Base-by-base conservation (phyloP, 2,797 vertebrate genomes). In the Xenentodon cancila region DNA sequence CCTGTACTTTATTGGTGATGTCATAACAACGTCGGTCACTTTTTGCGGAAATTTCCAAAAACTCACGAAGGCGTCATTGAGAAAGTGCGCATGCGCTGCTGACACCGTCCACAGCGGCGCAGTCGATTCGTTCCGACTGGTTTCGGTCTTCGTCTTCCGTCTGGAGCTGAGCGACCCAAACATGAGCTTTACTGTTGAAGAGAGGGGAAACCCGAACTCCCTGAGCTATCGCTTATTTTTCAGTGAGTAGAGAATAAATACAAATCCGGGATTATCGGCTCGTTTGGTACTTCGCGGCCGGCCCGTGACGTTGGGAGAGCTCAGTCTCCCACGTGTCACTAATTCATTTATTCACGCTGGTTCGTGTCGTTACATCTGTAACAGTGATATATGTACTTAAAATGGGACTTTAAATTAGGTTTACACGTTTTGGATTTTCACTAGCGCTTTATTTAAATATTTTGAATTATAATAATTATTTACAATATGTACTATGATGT, bases 161-260 rank as follows among this genome's bases (percentile, higher is more conserved):
- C 50, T 16, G 3, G 25, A 13, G 1, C 7, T 5, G 37, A 20
- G 25, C 44, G 53, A 12, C 34, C 15, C 12, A 17, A 84, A 45
- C 54, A 95, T 95, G 94, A 92, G 87, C 51, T 97, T 92, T 90
- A 88, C 90, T 9, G 88, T 84, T 50, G 97, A 97, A 91, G 93
- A 96, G 84, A 94, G 95, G 44, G 95, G 94, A 0, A 91, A 90
- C 54, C 94, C 85, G 0, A 95, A 97, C 84, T 93, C 93, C 48
- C 49, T 92, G 19, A 93, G 82, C 72, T 97, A 95, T 69, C 94
- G 96, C 11, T 48, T 98, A 45, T 99, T 94, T 85, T 95, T 95
- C 87, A 98, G 97, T 98, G 89, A 97, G 97, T 96, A 65, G 1
- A 46, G 19, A 25, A 22, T 3, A 7, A 30, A 5, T 7, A 1